These are phyloP conservation scores for Chrysolina americana DNA, from an alignment of 2,888 invertebrate species.

Conservation along the genomic window DNA sequence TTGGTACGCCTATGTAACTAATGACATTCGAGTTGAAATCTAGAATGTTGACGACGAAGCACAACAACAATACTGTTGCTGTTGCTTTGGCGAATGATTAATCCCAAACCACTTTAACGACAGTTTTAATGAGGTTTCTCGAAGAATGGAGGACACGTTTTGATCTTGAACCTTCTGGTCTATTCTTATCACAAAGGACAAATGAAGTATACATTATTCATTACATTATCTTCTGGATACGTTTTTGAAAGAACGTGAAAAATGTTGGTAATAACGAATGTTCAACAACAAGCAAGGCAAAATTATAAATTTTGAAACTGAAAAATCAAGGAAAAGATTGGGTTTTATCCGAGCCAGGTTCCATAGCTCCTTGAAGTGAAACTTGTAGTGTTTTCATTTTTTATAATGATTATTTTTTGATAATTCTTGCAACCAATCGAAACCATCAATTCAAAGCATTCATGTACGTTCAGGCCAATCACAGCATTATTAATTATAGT, in stretches of 20 bases:
- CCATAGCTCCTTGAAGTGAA: no score
- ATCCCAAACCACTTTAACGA: constrained; percentile 1
- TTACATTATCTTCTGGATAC: neutral
- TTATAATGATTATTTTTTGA: no score
- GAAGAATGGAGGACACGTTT: neutral
- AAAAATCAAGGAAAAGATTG: neutral
- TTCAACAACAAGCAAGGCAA: neutral
- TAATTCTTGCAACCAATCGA: no score
- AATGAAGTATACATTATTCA: neutral
- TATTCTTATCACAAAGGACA: neutral
- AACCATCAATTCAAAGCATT: no score
- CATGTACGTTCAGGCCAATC: no score
- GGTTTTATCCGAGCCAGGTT: no score
- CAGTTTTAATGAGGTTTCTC: neutral
- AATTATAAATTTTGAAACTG: neutral
- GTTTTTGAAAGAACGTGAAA: neutral
- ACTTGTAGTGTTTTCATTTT: no score
- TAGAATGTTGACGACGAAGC: constrained; percentile 9
- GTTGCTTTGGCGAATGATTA: constrained; percentile 3
- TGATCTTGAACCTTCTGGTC: neutral
- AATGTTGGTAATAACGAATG: neutral
- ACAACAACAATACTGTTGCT: constrained; percentile 15
- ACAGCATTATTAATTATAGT: no score
- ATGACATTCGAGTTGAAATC: neutral
- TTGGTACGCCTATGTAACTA: constrained; percentile 1